Base-by-base conservation (phyloP, 1,140 invertebrate species). In the Macrostomum lignano region DNA sequence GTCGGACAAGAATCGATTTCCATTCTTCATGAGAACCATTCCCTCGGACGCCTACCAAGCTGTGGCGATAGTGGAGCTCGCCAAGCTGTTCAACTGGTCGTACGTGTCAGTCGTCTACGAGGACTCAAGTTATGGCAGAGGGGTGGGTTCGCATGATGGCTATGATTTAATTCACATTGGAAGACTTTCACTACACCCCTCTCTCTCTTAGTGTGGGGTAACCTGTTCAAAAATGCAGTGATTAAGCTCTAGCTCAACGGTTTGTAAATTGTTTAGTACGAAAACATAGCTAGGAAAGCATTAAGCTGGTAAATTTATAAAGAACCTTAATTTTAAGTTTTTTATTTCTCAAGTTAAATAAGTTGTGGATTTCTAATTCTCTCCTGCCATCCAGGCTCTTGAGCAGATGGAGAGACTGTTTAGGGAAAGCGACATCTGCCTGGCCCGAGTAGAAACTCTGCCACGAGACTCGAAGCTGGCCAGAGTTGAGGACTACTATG, bases 391-490 rank as follows among this genome's bases (percentile, higher is more conserved):
- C 2, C 60, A 82, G 76, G 76, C 77, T 14, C 81, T 77, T 46
- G 74, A 79, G 51, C 74, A 78, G 45, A 57, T 84, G 33, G 75
- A 82, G 54, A 70, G 72, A 25, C 55, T 76, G 2, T 51, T 84
- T 11, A 66, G 67, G 1, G 64, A 68, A 35, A 62, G 73, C 48
- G 67, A 71, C 42, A 76, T 82, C 51, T 84, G 77, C 56, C 79
- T 84, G 41, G 77, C 77, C 9, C 67, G 77, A n/a, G 79, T 79
- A 51, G 75, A 81, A 51, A 78, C 75, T 44, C 61, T 84, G 24
- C 74, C 76, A 17, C 82, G 82, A 51, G 77, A 84, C 57, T 82
- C 76, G 4, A 77, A 76, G 13, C 74, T 79, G 0, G 77, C 75
- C 11, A 67, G 70, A 35, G 73, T 77, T 41, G 65, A 61, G 2